Evolutionary conservation across 2,888 invertebrate genomes (phyloP), one percentile per base, ranked within the genome.

Genomic region (Ashinkailepas kermadecensis): DNA sequence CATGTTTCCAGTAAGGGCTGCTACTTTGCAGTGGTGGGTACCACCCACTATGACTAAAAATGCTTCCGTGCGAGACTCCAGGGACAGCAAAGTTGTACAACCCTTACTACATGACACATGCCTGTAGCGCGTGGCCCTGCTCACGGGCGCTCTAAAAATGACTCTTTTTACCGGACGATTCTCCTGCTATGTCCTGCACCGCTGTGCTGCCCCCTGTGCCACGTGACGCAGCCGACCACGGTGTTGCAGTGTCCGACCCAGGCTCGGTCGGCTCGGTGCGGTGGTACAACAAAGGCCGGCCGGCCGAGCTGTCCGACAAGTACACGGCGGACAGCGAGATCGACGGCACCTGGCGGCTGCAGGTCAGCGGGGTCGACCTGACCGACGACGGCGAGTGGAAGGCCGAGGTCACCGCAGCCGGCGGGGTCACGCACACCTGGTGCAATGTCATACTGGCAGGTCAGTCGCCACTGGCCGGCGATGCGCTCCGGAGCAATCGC

Each of bases 261-360:
- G 81, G 81, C 8, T 81, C 82, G 56, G 82, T 83, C 23, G 23
- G 80, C 58, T 81, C 83, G 1, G 82, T 83, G 10, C 62, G 81
- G 54, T 84, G 84, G 84, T 83, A 81, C 82, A 83, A 83, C 82
- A 83, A 83, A 25, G 83, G 83, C 18, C 78, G 81, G 56, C 83
- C 82, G 67, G 90, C 95, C 70, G 92, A 93, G 65, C 80, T 82
- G 12, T 87, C 86, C 70, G 87, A 87, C 65, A 91, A 92, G 85
- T 95, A 94, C 87, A 92, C 91, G 85, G 88, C 92, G 59, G 89
- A 92, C 86, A 94, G 94, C 86, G 94, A 95, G 87, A 95, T 95
- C 4, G 90, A 94, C 78, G 95, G 95, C 62, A 92, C 93, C 65
- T 94, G 94, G 87, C 90, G 93, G 86, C 88, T 95, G 81, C 93